A percentile compares a stretch with the other conserved stretches of the same genome.
Evolutionary conservation across 2,797 vertebrate species (phyloP).

Genomic region (Geotrypetes seraphini): DNA sequence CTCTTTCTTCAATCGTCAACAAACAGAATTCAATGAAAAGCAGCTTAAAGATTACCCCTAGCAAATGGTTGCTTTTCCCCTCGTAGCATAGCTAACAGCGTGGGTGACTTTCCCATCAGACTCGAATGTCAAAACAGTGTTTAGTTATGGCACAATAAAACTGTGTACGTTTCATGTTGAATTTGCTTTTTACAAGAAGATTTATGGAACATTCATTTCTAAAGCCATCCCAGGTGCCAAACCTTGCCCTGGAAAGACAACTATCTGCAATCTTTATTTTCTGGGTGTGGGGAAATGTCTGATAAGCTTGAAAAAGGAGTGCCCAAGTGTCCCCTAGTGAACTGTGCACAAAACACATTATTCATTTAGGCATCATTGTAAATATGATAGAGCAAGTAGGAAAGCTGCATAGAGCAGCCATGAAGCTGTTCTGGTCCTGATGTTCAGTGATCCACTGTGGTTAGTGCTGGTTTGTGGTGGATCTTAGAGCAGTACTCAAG

Average conservation of each 20-base stretch:
- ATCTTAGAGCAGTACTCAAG: no score
- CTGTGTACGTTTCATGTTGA: slow-evolving; percentile 47
- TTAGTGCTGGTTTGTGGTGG: no score
- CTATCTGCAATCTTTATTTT: slow-evolving; percentile 43
- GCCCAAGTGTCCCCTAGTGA: slow-evolving; percentile 9
- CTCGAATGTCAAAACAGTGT: slow-evolving; percentile 45
- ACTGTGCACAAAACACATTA: slow-evolving; percentile 11
- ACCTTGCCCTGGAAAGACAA: slow-evolving; percentile 35
- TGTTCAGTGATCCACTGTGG: no score
- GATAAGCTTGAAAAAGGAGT: slow-evolving; percentile 31
- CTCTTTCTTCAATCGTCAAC: no score
- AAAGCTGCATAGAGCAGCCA: no score
- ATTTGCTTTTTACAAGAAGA: slow-evolving; percentile 45
- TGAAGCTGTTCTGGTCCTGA: no score
- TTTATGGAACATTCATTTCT: slow-evolving; percentile 43
- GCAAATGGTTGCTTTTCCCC: no score
- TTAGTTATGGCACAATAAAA: slow-evolving; percentile 52
- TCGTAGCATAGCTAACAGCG: slow-evolving; percentile 29
- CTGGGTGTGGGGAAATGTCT: slow-evolving; percentile 36
- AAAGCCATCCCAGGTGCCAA: slow-evolving; percentile 52
- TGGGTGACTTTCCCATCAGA: slow-evolving; percentile 35
- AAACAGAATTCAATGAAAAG: neutral
- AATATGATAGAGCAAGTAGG: no score
- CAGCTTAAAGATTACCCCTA: neutral
- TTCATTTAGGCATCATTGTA: slow-evolving; percentile 1